Evolutionary conservation across 2,113 vertebrate genomes (phyloP).

Genomic region (Arothron firmamentum): DNA sequence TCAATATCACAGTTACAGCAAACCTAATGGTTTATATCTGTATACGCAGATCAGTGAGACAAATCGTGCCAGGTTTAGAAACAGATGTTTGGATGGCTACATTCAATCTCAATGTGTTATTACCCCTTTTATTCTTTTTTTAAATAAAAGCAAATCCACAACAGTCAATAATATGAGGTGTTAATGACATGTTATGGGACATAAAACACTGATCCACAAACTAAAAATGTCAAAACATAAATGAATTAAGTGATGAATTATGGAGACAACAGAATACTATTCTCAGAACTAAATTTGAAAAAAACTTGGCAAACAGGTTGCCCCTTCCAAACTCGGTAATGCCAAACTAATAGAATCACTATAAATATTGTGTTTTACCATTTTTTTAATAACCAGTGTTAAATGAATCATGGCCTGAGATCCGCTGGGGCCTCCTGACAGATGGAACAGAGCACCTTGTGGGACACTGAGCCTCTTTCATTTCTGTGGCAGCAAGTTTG

Average conservation of each 20-base stretch:
- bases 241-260: constrained; percentile 25
- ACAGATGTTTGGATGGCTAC: constrained; percentile 23
- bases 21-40: constrained; percentile 59
- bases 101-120: constrained; percentile 5
- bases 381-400: constrained; percentile 23
- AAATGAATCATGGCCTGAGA: constrained; percentile 44
- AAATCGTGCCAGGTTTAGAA: constrained; percentile 29
- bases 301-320: constrained; percentile 28
- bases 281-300: neutral
- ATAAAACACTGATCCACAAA: constrained; percentile 23
- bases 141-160: neutral
- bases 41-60: constrained; percentile 46
- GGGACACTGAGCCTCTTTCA: constrained; percentile 58
- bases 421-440: constrained; percentile 61
- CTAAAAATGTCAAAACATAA: constrained; percentile 22
- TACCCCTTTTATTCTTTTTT: no score
- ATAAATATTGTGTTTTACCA: constrained; percentile 25
- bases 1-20: constrained; percentile 58
- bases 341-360: constrained; percentile 19
- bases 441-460: constrained; percentile 73
- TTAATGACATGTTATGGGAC: no score
- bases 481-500: constrained; percentile 60
- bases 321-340: constrained; percentile 25
- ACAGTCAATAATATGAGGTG: no score
- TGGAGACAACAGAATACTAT: constrained; percentile 13